Evolutionary conservation across 2,113 vertebrate genomes (phyloP).

Genomic region (Neopipo cinnamomea): DNA sequence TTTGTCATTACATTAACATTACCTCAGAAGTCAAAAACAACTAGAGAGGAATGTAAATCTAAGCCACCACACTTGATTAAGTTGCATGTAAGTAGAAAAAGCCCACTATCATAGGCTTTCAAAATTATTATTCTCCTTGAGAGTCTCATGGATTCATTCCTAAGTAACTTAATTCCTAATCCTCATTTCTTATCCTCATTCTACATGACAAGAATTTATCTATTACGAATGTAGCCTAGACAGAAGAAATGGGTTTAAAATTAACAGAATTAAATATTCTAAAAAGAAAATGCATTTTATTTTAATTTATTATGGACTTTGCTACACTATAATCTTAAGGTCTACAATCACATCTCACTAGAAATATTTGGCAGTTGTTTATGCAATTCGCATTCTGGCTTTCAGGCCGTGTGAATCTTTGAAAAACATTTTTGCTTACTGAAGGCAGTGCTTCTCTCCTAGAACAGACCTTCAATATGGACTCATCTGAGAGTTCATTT

Average conservation of each 20-base stretch:
- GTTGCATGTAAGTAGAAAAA: neutral
- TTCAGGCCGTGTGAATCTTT: neutral
- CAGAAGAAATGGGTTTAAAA: neutral
- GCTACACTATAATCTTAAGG: neutral
- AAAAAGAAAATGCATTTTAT: neutral
- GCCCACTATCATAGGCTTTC: neutral
- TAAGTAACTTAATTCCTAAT: neutral
- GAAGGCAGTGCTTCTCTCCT: neutral
- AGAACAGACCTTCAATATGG: neutral
- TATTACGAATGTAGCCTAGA: neutral
- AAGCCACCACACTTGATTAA: neutral
- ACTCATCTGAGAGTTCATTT: neutral
- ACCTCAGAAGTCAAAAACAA: neutral
- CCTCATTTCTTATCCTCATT: neutral
- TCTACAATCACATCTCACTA: neutral
- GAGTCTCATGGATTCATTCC: neutral
- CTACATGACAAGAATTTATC: neutral
- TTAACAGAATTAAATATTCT: neutral
- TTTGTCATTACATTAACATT: neutral
- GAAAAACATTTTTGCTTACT: neutral
- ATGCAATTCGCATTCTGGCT: neutral
- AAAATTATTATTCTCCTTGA: neutral
- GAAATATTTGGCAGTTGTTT: neutral
- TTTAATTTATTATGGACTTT: neutral
- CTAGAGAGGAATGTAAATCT: neutral